These are phyloP conservation scores for Ammodytes marinus DNA, from an alignment of 2,113 vertebrate species.

Conservation along the genomic window DNA sequence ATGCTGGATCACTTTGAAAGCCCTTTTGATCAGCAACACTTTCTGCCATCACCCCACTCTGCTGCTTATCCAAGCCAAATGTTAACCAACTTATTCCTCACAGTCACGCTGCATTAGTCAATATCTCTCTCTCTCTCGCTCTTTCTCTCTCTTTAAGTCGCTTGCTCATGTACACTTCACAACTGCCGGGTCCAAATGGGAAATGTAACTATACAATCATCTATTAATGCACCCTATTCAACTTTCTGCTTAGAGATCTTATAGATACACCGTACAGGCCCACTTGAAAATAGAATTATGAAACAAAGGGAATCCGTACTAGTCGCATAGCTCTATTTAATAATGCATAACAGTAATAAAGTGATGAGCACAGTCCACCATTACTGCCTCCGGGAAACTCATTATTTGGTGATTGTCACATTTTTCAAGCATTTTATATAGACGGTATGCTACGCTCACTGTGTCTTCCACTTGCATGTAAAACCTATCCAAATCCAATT, in stretches of 20 bases:
- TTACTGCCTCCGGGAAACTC: neutral
- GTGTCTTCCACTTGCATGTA: neutral
- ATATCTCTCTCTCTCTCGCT: conserved; percentile 4
- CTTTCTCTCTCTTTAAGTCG: neutral
- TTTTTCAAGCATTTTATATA: no score
- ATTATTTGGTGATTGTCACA: conserved; percentile 5
- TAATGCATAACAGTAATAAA: neutral
- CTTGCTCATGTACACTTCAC: neutral
- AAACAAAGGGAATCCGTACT: neutral
- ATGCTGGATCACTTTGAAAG: conserved; percentile 60
- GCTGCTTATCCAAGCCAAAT: conserved; percentile 63
- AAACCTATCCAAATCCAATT: neutral
- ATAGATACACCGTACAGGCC: neutral
- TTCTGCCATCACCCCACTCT: conserved; percentile 60
- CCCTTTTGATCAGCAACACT: conserved; percentile 59
- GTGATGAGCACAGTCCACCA: neutral
- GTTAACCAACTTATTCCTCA: conserved; percentile 48
- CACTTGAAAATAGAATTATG: neutral
- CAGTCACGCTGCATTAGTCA: conserved; percentile 19
- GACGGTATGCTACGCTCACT: neutral
- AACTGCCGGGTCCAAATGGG: neutral
- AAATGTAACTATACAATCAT: neutral
- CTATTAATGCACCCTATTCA: neutral
- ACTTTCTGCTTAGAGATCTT: neutral
- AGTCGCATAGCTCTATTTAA: neutral